Percentiles rank a stretch among this genome's conserved stretches.
Conservation (phyloP, 2,888 invertebrate species). For the Polia nebulosa region DNA sequence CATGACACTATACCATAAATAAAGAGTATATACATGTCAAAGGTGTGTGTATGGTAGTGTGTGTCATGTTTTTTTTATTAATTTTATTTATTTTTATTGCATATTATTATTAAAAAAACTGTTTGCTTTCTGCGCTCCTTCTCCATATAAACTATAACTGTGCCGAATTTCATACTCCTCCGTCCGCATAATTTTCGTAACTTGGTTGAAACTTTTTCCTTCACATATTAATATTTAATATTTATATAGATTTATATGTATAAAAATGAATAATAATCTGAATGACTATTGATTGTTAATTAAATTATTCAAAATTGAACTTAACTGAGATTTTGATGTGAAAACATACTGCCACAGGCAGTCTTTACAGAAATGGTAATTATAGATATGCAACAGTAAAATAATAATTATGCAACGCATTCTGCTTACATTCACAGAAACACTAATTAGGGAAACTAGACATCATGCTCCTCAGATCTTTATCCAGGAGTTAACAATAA, state of each 20-base stretch:
- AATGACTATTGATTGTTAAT: background rate
- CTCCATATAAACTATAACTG: too few species aligned
- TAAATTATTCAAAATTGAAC: background rate
- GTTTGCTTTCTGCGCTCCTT: too few species aligned
- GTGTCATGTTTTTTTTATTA: too few species aligned
- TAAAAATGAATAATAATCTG: background rate
- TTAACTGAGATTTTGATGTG: background rate
- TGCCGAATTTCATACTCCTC: too few species aligned
- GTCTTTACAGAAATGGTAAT: constrained; percentile 20
- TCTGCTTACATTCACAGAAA: constrained; percentile 63
- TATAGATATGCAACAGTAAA: constrained; percentile 50
- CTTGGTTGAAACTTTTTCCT: too few species aligned
- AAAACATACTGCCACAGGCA: background rate
- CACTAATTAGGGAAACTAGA: constrained; percentile 79
- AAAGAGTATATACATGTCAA: too few species aligned
- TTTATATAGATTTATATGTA: background rate
- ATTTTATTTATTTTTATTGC: too few species aligned
- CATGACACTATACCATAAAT: too few species aligned
- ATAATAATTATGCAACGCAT: constrained; percentile 41
- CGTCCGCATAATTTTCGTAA: too few species aligned
- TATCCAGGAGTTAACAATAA: constrained; percentile 76
- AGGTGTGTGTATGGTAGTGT: too few species aligned
- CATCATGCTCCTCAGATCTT: constrained; percentile 75
- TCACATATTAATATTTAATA: too few species aligned
- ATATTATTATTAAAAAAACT: too few species aligned